phyloP scores from a whole-genome alignment of 2,888 invertebrate species.

The Hyppa rectilinea region DNA sequence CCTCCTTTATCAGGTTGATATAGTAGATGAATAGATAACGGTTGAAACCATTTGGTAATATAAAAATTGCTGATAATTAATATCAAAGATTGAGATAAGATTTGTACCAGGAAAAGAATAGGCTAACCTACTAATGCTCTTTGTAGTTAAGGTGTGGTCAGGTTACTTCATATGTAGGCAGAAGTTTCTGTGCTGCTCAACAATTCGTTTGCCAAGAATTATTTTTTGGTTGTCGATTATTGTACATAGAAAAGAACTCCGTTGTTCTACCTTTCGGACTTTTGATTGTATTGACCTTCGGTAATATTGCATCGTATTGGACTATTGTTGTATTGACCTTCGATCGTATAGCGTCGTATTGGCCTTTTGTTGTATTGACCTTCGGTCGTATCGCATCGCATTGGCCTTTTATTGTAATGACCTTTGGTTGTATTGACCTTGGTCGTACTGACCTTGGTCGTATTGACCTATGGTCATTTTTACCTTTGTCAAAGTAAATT shows the following conservation, averaged over 20 bases:
- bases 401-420: background rate
- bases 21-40: background rate
- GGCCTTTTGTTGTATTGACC: background rate
- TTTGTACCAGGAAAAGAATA: constrained; percentile 23
- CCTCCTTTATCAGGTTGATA: background rate
- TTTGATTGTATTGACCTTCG: background rate
- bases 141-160: background rate
- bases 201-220: background rate
- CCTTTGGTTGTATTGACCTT: background rate
- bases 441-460: background rate
- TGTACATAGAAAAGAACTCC: background rate
- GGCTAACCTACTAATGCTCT: background rate
- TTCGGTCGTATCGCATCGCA: background rate
- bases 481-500: background rate
- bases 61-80: constrained; percentile 23
- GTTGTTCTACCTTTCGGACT: background rate
- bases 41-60: background rate
- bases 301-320: too few relatives aligned
- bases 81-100: constrained; percentile 35
- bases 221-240: background rate
- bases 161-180: background rate
- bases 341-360: background rate
- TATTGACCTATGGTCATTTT: background rate
- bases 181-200: background rate
- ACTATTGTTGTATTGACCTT: background rate